A percentile compares a stretch with the other conserved stretches of the same genome.
These are phyloP conservation scores for Coelogynopora nodosa DNA, from an alignment of 2,888 invertebrate genomes.

Conservation along the genomic window DNA sequence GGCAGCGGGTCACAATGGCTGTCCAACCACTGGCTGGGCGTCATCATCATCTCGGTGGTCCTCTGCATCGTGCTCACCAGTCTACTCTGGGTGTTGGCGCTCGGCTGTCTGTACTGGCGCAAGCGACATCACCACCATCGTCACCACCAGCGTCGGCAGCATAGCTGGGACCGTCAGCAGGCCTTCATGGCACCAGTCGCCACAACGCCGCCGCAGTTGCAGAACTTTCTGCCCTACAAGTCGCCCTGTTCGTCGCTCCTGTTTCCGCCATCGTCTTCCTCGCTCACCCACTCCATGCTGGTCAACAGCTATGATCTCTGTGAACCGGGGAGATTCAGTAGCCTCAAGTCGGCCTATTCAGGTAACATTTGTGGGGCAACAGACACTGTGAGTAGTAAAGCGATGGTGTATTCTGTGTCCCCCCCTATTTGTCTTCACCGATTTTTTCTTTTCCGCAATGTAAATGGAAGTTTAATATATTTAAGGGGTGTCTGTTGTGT, in stretches of 20 bases:
- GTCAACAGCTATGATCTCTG: background rate
- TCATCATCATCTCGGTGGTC: slow-evolving; percentile 35
- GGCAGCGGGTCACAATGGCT: slow-evolving; percentile 20
- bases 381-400: no score
- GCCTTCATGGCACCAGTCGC: background rate
- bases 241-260: background rate
- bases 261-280: background rate
- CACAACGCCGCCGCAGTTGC: background rate
- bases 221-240: background rate
- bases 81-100: slow-evolving; percentile 26
- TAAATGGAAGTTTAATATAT: no score
- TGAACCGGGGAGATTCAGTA: background rate
- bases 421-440: no score
- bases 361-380: no score
- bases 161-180: background rate
- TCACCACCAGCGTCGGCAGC: background rate
- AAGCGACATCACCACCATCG: background rate
- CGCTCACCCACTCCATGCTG: background rate
- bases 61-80: slow-evolving; percentile 34
- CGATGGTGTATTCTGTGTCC: no score
- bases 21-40: slow-evolving; percentile 38
- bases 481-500: no score
- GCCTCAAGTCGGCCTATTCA: no score
- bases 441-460: no score
- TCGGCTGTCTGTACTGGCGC: background rate